Evolutionary conservation across 2,113 vertebrate genomes (phyloP), one percentile per base, ranked within the genome.

Genomic region (Tylochromis polylepis): DNA sequence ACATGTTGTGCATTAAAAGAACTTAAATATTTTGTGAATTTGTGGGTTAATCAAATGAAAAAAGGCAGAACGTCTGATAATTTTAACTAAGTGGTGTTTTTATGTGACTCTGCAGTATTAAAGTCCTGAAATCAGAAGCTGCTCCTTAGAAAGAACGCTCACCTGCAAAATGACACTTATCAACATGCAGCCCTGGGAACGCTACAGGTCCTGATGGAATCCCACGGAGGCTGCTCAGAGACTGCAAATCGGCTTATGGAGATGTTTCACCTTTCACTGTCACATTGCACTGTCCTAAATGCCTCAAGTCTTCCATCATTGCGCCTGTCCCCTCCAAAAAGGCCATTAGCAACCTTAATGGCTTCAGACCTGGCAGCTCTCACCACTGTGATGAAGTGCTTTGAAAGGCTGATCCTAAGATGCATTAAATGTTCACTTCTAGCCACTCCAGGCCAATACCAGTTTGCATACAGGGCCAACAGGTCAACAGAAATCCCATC

Each of bases 141-240:
- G 11, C 11, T 11, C 41, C 10, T 2, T 11, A 7, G 31, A 0
- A 36, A 65, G 31, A 31, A 0, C 2, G 7, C 34, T 65, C 31
- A 12, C 27, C 9, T 36, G 31, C 5, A 65, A 65, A 65, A n/a
- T 65, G 31, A 11, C 31, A 20, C 58, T 0, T 6, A 62, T 1
- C 59, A 20, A 34, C 29, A 60, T 31, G 27, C 2, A 18, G 58
- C 58, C 8, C 27, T 20, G 58, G 0, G 58, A 2, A 34, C 2
- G 8, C 15, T 34, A 18, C 58, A 34, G 59, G 15, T 60, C 0
- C 15, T 10, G 15, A 18, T 34, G 27, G 29, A 59, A 24, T 57
- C 55, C n/a, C 55, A 24, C n/a, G 11, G 29, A 62, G 59, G 29
- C 5, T 62, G 27, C 27, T 60, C 58, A 31, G 27, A 36, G 34